Base-by-base conservation (phyloP, 2,797 vertebrate species). In the Brachymystax lenok region DNA sequence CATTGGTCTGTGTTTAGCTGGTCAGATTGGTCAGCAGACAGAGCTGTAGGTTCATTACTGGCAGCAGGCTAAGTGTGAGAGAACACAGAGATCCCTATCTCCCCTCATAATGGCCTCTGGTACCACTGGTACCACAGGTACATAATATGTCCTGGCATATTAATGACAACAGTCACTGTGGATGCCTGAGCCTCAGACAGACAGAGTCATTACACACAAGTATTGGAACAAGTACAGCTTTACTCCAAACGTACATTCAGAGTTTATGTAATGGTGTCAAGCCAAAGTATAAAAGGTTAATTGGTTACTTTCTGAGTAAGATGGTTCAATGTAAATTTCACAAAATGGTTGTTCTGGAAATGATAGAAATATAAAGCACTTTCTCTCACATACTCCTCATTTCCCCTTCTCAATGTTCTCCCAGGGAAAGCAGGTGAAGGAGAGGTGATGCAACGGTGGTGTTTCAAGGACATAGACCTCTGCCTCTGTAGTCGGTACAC, bases 121-220 rank as follows among this genome's bases (percentile, higher is more conserved):
- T 78, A 74, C 59, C 5, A 35, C 6, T 35, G 33, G 6, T 35
- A 35, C 33, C 33, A 35, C 33, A 35, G 33, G 33, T 35, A 35
- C 33, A 35, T 35, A 35, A 35, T 35, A 35, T 5, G 14, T 83
- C 66, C 86, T 83, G 82, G 76, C 24, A 78, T 51, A 76, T 88
- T 85, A 84, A 77, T 72, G 64, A 85, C 78, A 88, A 80, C 19
- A 16, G 4, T 70, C 19, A 21, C 8, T 21, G n/a, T 50, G 69
- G 69, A 50, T 19, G 35, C 5, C 69, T 46, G 40, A 14, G 14
- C 14, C 5, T 68, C 30, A 10, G 28, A 24, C 66, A 30, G 66
- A 68, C 66, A 24, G 17, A 70, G 35, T n/a, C n/a, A 50, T 21
- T 46, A 46, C 21, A 5, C 35, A 69, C 19, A 17, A 46, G 61